phyloP scores from a whole-genome alignment of 2,888 invertebrate species.

The Rhagium mordax region DNA sequence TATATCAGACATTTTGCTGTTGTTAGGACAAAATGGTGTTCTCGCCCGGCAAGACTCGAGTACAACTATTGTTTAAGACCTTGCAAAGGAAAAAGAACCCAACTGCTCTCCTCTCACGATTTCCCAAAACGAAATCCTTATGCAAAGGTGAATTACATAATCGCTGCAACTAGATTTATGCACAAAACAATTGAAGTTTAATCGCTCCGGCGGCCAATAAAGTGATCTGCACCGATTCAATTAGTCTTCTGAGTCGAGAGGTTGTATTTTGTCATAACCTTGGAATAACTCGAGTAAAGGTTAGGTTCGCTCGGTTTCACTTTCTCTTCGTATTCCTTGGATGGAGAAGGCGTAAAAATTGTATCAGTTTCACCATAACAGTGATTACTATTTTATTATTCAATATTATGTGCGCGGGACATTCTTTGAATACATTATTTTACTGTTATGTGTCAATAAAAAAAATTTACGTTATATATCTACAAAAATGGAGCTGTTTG shows the following conservation, averaged over 20 bases:
- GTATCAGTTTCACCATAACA: slow-evolving; percentile 19
- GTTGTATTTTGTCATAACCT: slow-evolving; percentile 34
- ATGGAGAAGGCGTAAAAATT: slow-evolving; percentile 47
- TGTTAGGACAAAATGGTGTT: too few species aligned
- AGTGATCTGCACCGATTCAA: slow-evolving; percentile 10
- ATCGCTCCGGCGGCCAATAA: not conserved
- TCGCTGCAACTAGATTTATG: not conserved
- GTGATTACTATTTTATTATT: slow-evolving; percentile 10
- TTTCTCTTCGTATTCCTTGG: slow-evolving; percentile 44
- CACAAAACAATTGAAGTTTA: slow-evolving; percentile 3
- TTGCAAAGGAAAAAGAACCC: too few species aligned
- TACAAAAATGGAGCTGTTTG: not conserved
- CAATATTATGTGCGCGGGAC: slow-evolving; percentile 4
- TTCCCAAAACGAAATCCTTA: not conserved
- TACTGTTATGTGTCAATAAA: not conserved
- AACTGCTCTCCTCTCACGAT: too few species aligned
- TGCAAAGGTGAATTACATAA: slow-evolving; percentile 9
- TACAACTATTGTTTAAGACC: too few species aligned
- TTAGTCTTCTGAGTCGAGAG: not conserved
- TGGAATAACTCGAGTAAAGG: slow-evolving; percentile 42
- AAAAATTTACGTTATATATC: not conserved
- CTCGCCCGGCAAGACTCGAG: too few species aligned
- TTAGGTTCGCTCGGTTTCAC: slow-evolving; percentile 38
- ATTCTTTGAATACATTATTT: slow-evolving; percentile 6
- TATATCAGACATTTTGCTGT: too few species aligned